Base-by-base conservation (phyloP, 2,888 invertebrate species). In the Tetheella fluctuosa region DNA sequence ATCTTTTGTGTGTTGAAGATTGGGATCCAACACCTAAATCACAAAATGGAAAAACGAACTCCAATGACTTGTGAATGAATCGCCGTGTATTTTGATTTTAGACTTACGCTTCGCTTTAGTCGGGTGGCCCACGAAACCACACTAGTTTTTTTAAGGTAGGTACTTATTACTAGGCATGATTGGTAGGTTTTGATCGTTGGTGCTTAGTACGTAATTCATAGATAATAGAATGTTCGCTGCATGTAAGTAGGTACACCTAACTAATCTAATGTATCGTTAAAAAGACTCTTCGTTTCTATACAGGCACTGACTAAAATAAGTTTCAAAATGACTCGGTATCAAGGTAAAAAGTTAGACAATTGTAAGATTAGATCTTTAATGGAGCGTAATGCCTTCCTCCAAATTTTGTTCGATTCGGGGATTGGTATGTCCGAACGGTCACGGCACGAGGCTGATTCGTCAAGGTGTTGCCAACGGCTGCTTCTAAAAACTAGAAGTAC, bases 361-460 rank as follows among this genome's bases (percentile, higher is more conserved):
- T 61, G 59, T 59, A 59, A 70, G 68, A 71, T 79, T 74, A 68
- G 61, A 63, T 73, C 72, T 68, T 73, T 76, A 81, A 76, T 76
- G 73, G 71, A 83, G 77, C 82, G 81, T 81, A 79, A 78, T 79
- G 68, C 80, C 79, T 77, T 70, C 76, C 69, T 76, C 69, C 53
- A 72, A 73, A 75, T 75, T 74, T 71, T 62, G 62, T 73, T 73
- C 71, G 65, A 71, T 73, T 70, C 59, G 65, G 69, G 68, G 65
- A 72, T 73, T 65, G 69, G 70, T 71, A 70, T 76, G 74, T 65
- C 70, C 69, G 71, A 70, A 64, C 68, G 77, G 85, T 85, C 86
- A 86, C 84, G 88, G 80, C 78, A 74, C 77, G 80, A 73, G 81
- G 70, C 70, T 74, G 73, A 89, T 90, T 88, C 85, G 89, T 87